phyloP scores from a whole-genome alignment of 2,797 vertebrate genomes.

The Phrynocephalus forsythii region DNA sequence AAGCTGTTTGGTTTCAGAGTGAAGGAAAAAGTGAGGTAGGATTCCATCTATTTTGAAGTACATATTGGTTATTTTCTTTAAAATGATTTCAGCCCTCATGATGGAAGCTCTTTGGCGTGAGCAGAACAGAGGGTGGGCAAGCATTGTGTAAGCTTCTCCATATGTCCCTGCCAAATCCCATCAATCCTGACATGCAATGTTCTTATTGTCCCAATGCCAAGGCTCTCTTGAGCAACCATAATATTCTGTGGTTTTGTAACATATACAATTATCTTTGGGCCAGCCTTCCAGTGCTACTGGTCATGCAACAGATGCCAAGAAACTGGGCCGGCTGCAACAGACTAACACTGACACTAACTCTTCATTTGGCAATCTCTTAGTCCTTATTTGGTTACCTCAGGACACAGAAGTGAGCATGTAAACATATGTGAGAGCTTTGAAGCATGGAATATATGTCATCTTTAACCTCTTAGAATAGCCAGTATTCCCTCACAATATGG shows the following conservation, averaged over 20 bases:
- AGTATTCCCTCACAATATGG: constrained; percentile 60
- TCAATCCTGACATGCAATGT: background rate
- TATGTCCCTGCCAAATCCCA: constrained; percentile 15
- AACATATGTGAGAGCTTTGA: constrained; percentile 67
- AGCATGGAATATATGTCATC: constrained; percentile 69
- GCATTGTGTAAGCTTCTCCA: background rate
- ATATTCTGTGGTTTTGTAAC: constrained; percentile 43
- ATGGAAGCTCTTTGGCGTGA: constrained; percentile 26
- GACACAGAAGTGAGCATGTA: constrained; percentile 61
- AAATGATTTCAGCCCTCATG: constrained; percentile 29
- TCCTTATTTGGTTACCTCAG: constrained; percentile 48
- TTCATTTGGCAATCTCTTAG: constrained; percentile 59
- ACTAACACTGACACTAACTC: background rate
- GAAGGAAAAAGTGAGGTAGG: constrained; percentile 40
- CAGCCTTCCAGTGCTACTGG: constrained; percentile 69
- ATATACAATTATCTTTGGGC: constrained; percentile 72
- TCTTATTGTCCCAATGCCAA: constrained; percentile 31
- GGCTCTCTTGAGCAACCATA: constrained; percentile 66
- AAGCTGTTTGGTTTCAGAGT: constrained; percentile 37
- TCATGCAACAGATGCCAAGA: constrained; percentile 57
- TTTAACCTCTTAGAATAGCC: constrained; percentile 59
- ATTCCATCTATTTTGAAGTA: constrained; percentile 35
- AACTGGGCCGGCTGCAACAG: constrained; percentile 42
- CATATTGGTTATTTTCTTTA: constrained; percentile 13
- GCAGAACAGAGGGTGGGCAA: constrained; percentile 30